These are phyloP conservation scores for Lapara coniferarum DNA, from an alignment of 2,888 invertebrate species.

Conservation along the genomic window DNA sequence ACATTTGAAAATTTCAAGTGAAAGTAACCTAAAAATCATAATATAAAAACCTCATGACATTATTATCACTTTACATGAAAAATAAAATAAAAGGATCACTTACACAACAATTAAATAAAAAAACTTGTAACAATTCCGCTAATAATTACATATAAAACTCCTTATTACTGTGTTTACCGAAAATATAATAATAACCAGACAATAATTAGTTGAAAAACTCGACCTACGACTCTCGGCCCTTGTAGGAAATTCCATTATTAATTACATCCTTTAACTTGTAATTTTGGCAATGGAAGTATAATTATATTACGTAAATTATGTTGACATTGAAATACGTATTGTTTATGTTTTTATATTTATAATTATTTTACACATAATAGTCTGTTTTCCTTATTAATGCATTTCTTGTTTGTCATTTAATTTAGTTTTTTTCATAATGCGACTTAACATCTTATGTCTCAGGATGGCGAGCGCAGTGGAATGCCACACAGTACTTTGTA, in stretches of 20 bases:
- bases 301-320: not conserved
- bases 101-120: not conserved
- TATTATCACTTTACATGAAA: no score
- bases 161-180: not conserved
- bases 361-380: no score
- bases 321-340: not conserved
- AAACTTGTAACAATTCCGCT: not conserved
- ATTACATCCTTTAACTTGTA: not conserved
- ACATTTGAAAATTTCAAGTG: no score
- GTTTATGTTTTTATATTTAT: no score
- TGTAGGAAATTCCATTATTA: slow-evolving; percentile 12
- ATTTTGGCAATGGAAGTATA: not conserved
- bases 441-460: no score
- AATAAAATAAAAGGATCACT: not conserved
- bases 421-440: no score
- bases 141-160: slow-evolving; percentile 6
- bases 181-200: slow-evolving; percentile 3
- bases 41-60: no score
- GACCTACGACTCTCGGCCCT: not conserved
- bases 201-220: slow-evolving; percentile 10
- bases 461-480: no score
- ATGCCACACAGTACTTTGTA: no score
- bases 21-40: no score
- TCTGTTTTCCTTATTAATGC: no score
- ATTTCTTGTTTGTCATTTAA: no score